Evolutionary conservation across 2,113 vertebrate genomes (phyloP), one percentile per base, ranked within the genome.

Genomic region (Lepisosteus oculatus): DNA sequence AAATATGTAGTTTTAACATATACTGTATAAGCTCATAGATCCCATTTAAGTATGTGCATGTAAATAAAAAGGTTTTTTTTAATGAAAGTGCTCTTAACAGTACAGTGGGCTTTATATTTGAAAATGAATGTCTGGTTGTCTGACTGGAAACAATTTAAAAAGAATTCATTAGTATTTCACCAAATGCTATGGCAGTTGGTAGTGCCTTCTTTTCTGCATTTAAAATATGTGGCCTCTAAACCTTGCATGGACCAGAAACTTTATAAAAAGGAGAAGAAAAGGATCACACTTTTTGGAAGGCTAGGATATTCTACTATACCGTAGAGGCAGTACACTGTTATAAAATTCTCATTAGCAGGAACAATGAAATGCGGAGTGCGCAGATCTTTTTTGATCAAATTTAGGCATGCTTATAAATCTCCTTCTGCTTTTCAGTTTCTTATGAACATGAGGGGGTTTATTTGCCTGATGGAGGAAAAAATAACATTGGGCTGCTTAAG

Each of bases 401-500:
- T 57, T 66, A 72, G 64, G 69, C 71, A 64, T 75, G 80, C 78
- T 80, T 82, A 81, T 81, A 80, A 80, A 79, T 81, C 76, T 74
- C 47, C 77, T 74, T 78, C 71, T 65, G 78, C 68, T 76, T 75
- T 69, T 72, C 70, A 56, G 72, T 83, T 83, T 78, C 69, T 83
- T 79, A 83, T 17, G 82, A 81, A 70, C 80, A 68, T 74, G 61
- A n/a, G 78, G 77, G 78, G 81, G 82, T 69, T 82, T 82, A 75
- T 75, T 76, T 75, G 76, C 83, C 83, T 85, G 78, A 76, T 80
- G 73, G 65, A 66, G 12, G 61, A 55, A 68, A 66, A 67, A 61
- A 6, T 51, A 66, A 74, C 77, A 73, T 67, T 71, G 75, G 74
- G 71, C 76, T 64, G 62, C 73, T 43, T 4, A 55, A 64, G 62